These are phyloP conservation scores for Leptopilina clavipes DNA, from an alignment of 1,140 invertebrate genomes.

Conservation along the genomic window DNA sequence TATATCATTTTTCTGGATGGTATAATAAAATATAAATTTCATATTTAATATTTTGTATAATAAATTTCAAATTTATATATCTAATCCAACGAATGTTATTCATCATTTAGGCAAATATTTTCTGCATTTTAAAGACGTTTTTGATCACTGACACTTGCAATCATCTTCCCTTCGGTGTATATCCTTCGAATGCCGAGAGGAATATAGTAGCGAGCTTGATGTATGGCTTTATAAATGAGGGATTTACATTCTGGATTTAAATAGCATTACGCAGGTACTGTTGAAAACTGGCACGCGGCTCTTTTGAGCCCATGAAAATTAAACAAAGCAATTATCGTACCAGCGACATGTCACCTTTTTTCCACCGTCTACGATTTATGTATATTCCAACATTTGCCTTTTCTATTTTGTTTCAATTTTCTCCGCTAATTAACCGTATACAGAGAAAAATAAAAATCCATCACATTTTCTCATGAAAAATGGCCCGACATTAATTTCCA, in stretches of 20 bases:
- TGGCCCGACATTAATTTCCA: neutral
- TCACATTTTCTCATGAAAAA: too few relatives aligned
- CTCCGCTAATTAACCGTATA: slow-evolving; percentile 3
- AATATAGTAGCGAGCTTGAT: slow-evolving; percentile 50
- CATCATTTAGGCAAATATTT: too few relatives aligned
- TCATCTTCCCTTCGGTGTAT: slow-evolving; percentile 48
- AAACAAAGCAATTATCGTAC: slow-evolving; percentile 30
- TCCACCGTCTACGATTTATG: neutral
- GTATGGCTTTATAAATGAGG: slow-evolving; percentile 59
- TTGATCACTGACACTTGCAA: neutral
- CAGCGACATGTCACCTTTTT: slow-evolving; percentile 10
- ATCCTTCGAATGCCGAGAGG: slow-evolving; percentile 34
- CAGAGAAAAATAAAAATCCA: too few relatives aligned
- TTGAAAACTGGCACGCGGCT: slow-evolving; percentile 58
- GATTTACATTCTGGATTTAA: slow-evolving; percentile 64
- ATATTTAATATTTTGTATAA: too few relatives aligned
- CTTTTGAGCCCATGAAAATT: slow-evolving; percentile 1
- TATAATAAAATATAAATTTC: too few relatives aligned
- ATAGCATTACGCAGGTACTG: slow-evolving; percentile 44
- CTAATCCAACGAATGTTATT: too few relatives aligned
- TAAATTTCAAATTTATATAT: too few relatives aligned
- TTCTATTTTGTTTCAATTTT: slow-evolving; percentile 11
- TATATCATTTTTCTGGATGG: too few relatives aligned
- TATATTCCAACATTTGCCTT: neutral
- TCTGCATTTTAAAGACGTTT: neutral